A percentile compares a stretch with the other conserved stretches of the same genome.
phyloP scores from a whole-genome alignment of 2,888 invertebrate genomes.

The Acrobasis suavella region DNA sequence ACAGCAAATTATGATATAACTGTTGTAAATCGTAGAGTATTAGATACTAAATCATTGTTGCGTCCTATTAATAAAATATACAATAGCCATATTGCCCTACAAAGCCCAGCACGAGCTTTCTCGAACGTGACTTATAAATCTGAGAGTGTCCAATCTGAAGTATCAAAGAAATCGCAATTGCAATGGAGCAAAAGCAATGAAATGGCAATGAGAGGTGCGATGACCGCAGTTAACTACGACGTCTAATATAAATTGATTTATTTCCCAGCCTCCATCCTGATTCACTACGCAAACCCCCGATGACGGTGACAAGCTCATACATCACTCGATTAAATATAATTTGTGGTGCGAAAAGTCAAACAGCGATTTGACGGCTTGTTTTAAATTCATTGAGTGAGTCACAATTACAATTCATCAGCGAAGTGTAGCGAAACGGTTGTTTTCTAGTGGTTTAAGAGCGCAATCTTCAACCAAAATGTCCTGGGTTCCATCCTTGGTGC shows the following conservation, averaged over 20 bases:
- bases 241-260: slow-evolving; percentile 46
- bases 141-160: slow-evolving; percentile 41
- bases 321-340: slow-evolving; percentile 41
- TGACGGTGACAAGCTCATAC: slow-evolving; percentile 41
- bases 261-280: slow-evolving; percentile 33
- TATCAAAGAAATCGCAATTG: slow-evolving; percentile 36
- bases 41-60: slow-evolving; percentile 12
- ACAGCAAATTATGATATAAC: slow-evolving; percentile 8
- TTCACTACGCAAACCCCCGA: slow-evolving; percentile 39
- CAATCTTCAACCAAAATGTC: no score
- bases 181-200: slow-evolving; percentile 49
- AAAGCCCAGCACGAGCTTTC: slow-evolving; percentile 54
- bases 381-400: slow-evolving; percentile 32
- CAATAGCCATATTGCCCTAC: slow-evolving; percentile 15
- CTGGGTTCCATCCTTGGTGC: no score
- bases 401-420: slow-evolving; percentile 29
- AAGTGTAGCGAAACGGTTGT: slow-evolving; percentile 23
- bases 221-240: slow-evolving; percentile 42
- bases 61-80: slow-evolving; percentile 16
- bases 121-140: slow-evolving; percentile 66
- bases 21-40: slow-evolving; percentile 6
- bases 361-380: slow-evolving; percentile 28
- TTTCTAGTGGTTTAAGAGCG: no score
- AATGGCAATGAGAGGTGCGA: slow-evolving; percentile 40
- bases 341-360: slow-evolving; percentile 40